Evolutionary conservation across 2,113 vertebrate species (phyloP).

Genomic region (Raja brachyura): DNA sequence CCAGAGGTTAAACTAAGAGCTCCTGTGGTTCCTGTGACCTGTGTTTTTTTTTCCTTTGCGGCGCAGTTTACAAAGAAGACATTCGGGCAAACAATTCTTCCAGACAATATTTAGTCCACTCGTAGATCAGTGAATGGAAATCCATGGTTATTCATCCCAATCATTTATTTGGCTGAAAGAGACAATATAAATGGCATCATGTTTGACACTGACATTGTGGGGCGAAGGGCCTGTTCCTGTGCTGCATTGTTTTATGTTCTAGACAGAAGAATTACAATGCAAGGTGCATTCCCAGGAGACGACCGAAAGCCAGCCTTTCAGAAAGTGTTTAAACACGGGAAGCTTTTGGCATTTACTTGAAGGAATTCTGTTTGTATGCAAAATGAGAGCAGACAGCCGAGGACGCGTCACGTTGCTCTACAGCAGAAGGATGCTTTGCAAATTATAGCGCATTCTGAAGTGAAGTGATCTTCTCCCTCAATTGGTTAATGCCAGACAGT

Average conservation of each 20-base stretch:
- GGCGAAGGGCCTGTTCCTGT: too few relatives aligned
- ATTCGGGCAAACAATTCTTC: not conserved
- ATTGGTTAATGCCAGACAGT: not conserved
- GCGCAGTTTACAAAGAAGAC: not conserved
- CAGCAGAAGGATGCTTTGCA: not conserved
- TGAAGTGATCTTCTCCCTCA: not conserved
- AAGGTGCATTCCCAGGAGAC: not conserved
- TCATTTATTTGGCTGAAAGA: not conserved
- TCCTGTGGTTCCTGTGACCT: not conserved
- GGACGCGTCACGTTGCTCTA: not conserved
- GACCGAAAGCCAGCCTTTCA: too few relatives aligned
- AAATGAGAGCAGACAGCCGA: too few relatives aligned
- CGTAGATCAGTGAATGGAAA: not conserved
- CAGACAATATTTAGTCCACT: not conserved
- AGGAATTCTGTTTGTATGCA: too few relatives aligned
- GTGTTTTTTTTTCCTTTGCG: not conserved
- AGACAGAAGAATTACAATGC: not conserved
- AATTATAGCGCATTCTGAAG: not conserved
- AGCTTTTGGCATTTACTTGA: too few relatives aligned
- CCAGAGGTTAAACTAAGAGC: not conserved
- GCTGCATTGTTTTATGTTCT: too few relatives aligned
- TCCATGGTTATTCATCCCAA: not conserved
- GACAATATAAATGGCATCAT: not conserved
- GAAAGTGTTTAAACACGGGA: not conserved
- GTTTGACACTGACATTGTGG: too few relatives aligned